A percentile compares a stretch with the other conserved stretches of the same genome.
Conservation (phyloP, 2,888 invertebrate species). For the Cloeon dipterum region DNA sequence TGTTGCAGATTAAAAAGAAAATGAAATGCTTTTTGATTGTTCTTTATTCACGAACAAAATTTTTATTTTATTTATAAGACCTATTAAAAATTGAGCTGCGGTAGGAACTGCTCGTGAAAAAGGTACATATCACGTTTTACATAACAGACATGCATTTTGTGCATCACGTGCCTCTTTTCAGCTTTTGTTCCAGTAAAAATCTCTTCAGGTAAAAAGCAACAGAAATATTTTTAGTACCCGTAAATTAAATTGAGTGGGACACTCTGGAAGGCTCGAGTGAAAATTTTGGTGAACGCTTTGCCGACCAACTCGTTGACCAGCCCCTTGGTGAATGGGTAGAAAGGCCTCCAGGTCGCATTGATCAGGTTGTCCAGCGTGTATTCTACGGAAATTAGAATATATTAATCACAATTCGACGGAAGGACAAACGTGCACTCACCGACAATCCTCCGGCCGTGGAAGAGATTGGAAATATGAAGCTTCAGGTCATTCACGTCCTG, state of each 20-base stretch:
- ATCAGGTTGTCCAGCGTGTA: slow-evolving; percentile 48
- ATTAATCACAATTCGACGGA: background rate
- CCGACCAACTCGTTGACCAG: slow-evolving; percentile 65
- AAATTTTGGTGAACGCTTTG: slow-evolving; percentile 61
- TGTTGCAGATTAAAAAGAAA: too few relatives aligned
- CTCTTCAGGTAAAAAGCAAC: too few relatives aligned
- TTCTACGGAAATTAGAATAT: slow-evolving; percentile 23
- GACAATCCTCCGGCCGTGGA: slow-evolving; percentile 37
- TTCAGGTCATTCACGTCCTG: slow-evolving; percentile 53
- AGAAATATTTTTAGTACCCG: too few relatives aligned
- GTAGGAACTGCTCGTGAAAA: too few relatives aligned
- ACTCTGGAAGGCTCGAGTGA: slow-evolving; percentile 46
- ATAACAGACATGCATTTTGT: too few relatives aligned
- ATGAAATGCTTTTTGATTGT: too few relatives aligned
- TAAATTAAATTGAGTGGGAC: slow-evolving; percentile 57
- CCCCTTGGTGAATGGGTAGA: slow-evolving; percentile 48
- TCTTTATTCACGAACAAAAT: too few relatives aligned
- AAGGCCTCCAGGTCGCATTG: slow-evolving; percentile 60
- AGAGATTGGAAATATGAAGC: slow-evolving; percentile 48
- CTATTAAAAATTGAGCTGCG: too few relatives aligned
- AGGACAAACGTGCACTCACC: slow-evolving; percentile 30
- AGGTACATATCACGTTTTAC: too few relatives aligned
- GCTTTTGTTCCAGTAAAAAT: too few relatives aligned
- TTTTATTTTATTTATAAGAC: too few relatives aligned
- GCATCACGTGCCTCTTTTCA: too few relatives aligned